Evolutionary conservation across 2,888 invertebrate genomes (phyloP).

Genomic region (Rhopalosiphum nymphaeae): DNA sequence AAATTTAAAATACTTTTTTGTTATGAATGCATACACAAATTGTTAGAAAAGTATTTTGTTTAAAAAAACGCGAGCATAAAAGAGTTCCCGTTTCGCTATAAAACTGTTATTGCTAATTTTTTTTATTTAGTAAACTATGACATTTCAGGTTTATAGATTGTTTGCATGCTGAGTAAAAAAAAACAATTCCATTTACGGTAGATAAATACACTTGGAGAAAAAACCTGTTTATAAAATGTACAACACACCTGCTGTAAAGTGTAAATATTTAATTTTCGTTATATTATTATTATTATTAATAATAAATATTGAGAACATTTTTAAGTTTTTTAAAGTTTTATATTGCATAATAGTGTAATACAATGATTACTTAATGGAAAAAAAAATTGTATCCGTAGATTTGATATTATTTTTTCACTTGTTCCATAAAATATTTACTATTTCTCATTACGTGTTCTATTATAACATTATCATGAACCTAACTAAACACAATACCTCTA

Average conservation of each 20-base stretch:
- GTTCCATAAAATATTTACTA: background rate
- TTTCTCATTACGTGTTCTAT: background rate
- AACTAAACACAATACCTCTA: background rate
- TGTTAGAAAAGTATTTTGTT: background rate
- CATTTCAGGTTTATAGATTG: slow-evolving; percentile 4
- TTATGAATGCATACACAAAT: background rate
- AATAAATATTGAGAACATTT: background rate
- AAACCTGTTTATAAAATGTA: background rate
- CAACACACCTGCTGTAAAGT: background rate
- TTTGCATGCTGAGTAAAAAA: background rate
- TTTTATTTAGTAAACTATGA: slow-evolving; percentile 4
- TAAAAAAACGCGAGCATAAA: background rate
- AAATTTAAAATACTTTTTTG: background rate
- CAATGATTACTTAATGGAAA: background rate
- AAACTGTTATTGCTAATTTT: background rate
- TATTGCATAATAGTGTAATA: background rate
- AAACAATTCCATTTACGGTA: background rate
- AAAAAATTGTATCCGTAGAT: background rate
- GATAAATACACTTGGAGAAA: background rate
- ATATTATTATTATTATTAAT: background rate
- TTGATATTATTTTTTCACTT: background rate
- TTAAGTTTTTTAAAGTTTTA: background rate
- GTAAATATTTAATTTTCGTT: background rate
- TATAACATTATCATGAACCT: background rate
- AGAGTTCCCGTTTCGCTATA: background rate